Evolutionary conservation across 2,797 vertebrate genomes (phyloP).

Genomic region (Morelia viridis): DNA sequence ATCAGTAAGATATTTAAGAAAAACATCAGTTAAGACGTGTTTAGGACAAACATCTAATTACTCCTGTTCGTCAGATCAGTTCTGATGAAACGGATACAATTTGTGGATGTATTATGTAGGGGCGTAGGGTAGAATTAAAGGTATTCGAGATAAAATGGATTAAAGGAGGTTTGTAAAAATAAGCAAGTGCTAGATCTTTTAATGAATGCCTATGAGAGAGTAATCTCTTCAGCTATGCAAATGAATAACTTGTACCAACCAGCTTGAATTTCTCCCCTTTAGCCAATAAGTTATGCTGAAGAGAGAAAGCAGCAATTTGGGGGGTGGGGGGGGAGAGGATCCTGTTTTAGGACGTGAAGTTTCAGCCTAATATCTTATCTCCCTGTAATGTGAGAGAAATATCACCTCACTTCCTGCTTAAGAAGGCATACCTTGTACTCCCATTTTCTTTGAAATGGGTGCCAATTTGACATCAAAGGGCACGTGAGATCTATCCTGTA

Average conservation of each 20-base stretch:
- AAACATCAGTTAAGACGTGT: background rate
- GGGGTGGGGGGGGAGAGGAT: too few species aligned
- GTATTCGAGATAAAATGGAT: background rate
- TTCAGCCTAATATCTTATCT: background rate
- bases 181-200: background rate
- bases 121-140: background rate
- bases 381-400: background rate
- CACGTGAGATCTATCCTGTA: constrained; percentile 73
- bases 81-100: background rate
- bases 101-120: background rate
- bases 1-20: background rate
- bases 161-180: background rate
- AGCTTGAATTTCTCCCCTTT: too few species aligned
- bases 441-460: constrained; percentile 75
- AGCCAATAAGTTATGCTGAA: too few species aligned
- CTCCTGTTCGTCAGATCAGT: background rate
- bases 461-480: constrained; percentile 66
- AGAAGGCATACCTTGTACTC: constrained; percentile 82
- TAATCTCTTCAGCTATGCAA: too few species aligned
- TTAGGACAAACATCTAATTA: background rate
- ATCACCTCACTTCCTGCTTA: background rate
- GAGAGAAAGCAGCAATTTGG: background rate
- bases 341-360: background rate
- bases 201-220: background rate
- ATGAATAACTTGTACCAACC: too few species aligned